phyloP scores from a whole-genome alignment of 2,113 vertebrate genomes.

The Megaceryle maxima region DNA sequence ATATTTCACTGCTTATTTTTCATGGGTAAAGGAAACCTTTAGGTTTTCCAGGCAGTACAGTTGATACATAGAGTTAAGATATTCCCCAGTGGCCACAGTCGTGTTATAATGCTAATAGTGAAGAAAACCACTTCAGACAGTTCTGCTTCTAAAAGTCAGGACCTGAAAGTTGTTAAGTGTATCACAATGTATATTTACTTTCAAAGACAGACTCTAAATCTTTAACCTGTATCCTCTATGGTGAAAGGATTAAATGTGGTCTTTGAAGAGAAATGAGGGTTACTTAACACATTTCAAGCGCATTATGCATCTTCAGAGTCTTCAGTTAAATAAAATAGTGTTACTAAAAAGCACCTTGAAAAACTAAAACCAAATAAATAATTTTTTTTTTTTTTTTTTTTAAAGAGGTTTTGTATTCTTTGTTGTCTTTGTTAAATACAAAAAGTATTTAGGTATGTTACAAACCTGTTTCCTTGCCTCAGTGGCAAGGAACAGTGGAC shows the following conservation, averaged over 20 bases:
- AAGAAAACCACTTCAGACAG: neutral
- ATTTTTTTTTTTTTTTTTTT: neutral
- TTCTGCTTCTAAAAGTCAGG: neutral
- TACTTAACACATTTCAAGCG: neutral
- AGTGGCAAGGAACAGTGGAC: too few species aligned
- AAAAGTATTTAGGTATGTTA: accelerated
- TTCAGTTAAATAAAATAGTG: neutral
- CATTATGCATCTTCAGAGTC: neutral
- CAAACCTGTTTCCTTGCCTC: neutral
- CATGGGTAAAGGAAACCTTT: neutral
- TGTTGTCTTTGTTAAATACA: neutral
- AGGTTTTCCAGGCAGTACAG: neutral
- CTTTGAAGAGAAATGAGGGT: neutral
- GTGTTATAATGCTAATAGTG: neutral
- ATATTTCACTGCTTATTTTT: neutral
- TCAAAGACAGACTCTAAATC: neutral
- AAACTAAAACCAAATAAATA: neutral
- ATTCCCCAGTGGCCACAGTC: neutral
- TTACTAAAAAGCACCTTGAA: neutral
- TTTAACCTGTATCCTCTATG: neutral
- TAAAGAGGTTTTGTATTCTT: neutral
- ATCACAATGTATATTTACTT: neutral
- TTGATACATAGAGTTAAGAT: neutral
- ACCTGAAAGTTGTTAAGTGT: neutral
- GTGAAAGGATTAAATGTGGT: neutral